Percentiles rank a stretch among this genome's conserved stretches.
These are phyloP conservation scores for Ormia ochracea DNA, from an alignment of 2,888 invertebrate species.

Conservation along the genomic window DNA sequence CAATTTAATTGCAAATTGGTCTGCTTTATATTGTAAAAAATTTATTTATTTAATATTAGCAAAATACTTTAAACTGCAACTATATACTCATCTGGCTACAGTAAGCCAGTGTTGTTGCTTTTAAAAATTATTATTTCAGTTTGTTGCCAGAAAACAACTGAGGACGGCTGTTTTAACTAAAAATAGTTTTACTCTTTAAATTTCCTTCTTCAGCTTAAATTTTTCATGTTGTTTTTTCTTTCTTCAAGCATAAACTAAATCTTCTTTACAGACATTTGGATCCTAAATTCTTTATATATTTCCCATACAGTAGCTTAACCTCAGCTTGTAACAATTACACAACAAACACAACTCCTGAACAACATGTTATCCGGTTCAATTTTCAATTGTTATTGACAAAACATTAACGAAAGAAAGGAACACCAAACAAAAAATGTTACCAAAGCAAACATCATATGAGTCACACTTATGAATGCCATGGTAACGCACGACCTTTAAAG, in stretches of 20 bases:
- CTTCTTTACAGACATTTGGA: background rate
- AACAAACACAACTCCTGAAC: slow-evolving; percentile 54
- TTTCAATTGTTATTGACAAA: slow-evolving; percentile 57
- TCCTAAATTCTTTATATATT: too few species aligned
- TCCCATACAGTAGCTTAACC: slow-evolving; percentile 46
- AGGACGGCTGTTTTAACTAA: too few species aligned
- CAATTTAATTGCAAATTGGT: too few species aligned
- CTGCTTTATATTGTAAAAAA: too few species aligned
- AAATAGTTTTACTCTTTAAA: background rate
- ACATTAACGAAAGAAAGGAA: slow-evolving; percentile 5
- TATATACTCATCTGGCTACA: too few species aligned
- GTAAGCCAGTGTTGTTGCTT: too few species aligned
- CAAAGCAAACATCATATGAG: slow-evolving; percentile 23
- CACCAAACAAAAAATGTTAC: background rate
- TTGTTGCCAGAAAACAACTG: too few species aligned
- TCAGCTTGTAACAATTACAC: slow-evolving; percentile 54
- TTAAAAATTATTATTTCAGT: too few species aligned
- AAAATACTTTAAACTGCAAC: too few species aligned
- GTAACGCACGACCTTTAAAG: slow-evolving; percentile 60
- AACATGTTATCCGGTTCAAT: slow-evolving; percentile 44
- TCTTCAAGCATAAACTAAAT: too few species aligned
- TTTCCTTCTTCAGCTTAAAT: background rate
- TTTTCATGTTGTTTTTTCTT: background rate
- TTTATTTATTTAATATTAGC: too few species aligned
- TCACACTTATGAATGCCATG: slow-evolving; percentile 47